Evolutionary conservation across 2,797 vertebrate species (phyloP), one percentile per base, ranked within the genome.

Genomic region (Schizothorax lantsangensis): DNA sequence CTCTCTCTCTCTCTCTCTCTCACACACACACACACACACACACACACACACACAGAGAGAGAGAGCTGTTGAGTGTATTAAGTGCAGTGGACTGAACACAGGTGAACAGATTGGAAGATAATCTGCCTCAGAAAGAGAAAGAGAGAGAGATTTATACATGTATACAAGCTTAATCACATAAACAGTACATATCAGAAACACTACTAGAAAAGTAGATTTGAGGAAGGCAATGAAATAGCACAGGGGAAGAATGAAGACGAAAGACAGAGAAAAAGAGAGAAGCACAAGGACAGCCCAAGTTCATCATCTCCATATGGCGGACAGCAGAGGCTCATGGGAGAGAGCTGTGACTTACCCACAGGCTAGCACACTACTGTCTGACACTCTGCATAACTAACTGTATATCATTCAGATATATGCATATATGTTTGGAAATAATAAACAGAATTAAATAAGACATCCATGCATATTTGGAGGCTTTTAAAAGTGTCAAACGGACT

Each of bases 271-370:
- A 33, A 49, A 52, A 43, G 5, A 68, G 14, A 52, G 43, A 45
- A 21, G 71, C 33, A 83, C 85, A 88, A 87, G 84, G 84, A 87
- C 77, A 86, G 73, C 52, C 38, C 86, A 88, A 88, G 86, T 79
- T 88, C 82, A 88, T 26, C 0, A 59, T 83, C 88, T 86, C 89
- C 88, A 88, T 83, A 89, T 83, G 83, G 66, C 83, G 30, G 57
- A 73, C 45, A 78, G 72, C 75, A 86, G 57, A 52, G 79, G 68
- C 85, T 77, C 64, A 36, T 62, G 78, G 83, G 83, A 86, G 40
- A 52, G 30, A 30, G 40, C 62, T 79, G 78, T 84, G 84, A 87
- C 78, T 78, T 86, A 36, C 86, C 85, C 79, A 59, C 43, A 83
- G 74, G 85, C 83, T 40, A 75, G 68, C 36, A 36, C 38, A 54